Evolutionary conservation across 2,113 vertebrate species (phyloP), one percentile per base, ranked within the genome.

Genomic region (Nyctibius bracteatus): DNA sequence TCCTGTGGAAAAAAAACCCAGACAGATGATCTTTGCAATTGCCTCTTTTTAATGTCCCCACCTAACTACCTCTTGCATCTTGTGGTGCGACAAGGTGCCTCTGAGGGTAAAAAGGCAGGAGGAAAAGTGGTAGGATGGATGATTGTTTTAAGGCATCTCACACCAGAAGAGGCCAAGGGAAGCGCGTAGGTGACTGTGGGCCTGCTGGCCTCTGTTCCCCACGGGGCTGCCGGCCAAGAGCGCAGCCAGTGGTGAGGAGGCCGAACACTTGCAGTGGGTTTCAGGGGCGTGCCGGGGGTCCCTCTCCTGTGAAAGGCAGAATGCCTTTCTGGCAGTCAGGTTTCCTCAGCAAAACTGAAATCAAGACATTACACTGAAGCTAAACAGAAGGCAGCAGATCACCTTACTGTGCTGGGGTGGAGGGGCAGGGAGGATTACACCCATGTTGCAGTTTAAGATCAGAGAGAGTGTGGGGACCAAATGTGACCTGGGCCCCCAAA

Each of bases 161-260:
- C 35, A 33, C 5, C 21, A 43, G 35, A 24, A 37, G n/a, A 33
- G 57, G 16, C 20, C 30, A 8, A 55, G 66, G 47, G 67, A 30
- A 23, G 43, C 1, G 1, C 2, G 7, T 11, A 19, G 46, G 47
- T 19, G 65, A 44, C 31, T 0, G 10, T 2, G 3, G 63, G 7
- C 21, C 12, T 30, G 41, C 23, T 6, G 10, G 66, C 30, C 35
- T 13, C 2, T 2, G 1, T 12, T 54, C 39, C 19, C 55, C 1
- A 3, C 33, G 6, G 33, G 46, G 18, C 10, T 51, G 18, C 55
- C 27, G 55, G 33, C 51, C 4, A 10, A 20, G 20, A 12, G 12
- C 28, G 35, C 22, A 8, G 28, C 9, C 33, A 2, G 37, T 21
- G 28, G 39, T 23, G 30, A 55, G 57, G 72, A 10, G 14, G 28